Evolutionary conservation across 2,888 invertebrate genomes (phyloP), one percentile per base, ranked within the genome.

Genomic region (Drosophila mimica): DNA sequence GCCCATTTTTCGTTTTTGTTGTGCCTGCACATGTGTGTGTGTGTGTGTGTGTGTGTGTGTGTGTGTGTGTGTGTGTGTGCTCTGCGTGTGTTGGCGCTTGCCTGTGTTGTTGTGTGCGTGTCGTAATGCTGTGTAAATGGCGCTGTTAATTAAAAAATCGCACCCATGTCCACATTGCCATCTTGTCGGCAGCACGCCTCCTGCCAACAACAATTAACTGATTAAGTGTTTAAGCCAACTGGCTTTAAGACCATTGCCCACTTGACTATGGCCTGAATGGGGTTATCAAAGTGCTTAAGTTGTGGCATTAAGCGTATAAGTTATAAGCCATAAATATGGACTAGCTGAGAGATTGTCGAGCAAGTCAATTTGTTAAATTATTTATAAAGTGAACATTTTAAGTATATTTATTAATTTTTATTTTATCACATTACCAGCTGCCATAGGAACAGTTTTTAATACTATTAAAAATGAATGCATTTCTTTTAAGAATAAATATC

Each of bases 121-220:
- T 73, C 71, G 82, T 82, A 83, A 88, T 81, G 69, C 90, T 76
- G 82, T 88, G 88, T 87, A 90, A 88, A 90, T 83, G 81, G 82
- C 66, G 72, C 82, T 88, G 90, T 87, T 90, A 89, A 90, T 88
- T 88, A 86, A 88, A 90, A 82, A 86, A 74, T 74, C 68, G 64
- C 67, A 58, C 65, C 51, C 76, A 74, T 56, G 46, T 61, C 69
- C 64, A 60, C 70, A 56, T 40, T 67, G 49, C 51, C 62, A 49
- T 71, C 60, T 70, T 75, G 38, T 1, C 28, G 30, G 51, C 70
- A 63, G 75, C 61, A 64, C 53, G 63, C 56, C 56, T 56, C n/a
- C 36, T 56, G 59, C 76, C 76, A 79, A 62, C 78, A 83, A 79
- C 86, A 87, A 87, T 87, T 90, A 87, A 87, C 90, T 87, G 90